Conservation (phyloP, 2,797 vertebrate species). For the Rhabdomys pumilio region DNA sequence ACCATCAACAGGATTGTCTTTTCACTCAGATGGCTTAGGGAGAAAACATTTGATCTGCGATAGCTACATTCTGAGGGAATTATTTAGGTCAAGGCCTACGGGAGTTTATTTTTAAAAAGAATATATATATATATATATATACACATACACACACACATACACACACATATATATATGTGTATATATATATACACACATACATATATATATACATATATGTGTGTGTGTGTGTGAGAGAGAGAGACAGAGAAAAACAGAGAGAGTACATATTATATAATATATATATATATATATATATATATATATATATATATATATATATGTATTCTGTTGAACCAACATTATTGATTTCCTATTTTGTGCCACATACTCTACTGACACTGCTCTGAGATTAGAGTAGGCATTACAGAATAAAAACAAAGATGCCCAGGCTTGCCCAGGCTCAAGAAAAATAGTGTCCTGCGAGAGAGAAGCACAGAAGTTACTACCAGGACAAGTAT, state of each 20-base stretch:
- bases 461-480: not conserved
- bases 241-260: too few species aligned
- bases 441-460: not conserved
- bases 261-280: too few species aligned
- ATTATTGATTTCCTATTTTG: not conserved
- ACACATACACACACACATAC: too few species aligned
- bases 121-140: not conserved
- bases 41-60: constrained; percentile 56
- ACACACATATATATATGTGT: too few species aligned
- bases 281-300: too few species aligned
- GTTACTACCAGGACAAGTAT: not conserved
- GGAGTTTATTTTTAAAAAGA: constrained; percentile 46
- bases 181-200: too few species aligned
- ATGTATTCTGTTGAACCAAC: not conserved
- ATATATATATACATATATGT: not conserved
- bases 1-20: constrained; percentile 46
- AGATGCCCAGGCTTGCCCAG: not conserved
- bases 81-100: constrained; percentile 49
- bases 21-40: constrained; percentile 22
- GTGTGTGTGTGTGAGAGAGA: too few species aligned
- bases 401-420: not conserved
- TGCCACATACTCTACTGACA: not conserved
- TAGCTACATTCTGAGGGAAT: constrained; percentile 11
- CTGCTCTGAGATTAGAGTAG: not conserved
- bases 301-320: too few species aligned